These are phyloP conservation scores for Stegana nigrithorax DNA, from an alignment of 2,888 invertebrate species.

Conservation along the genomic window DNA sequence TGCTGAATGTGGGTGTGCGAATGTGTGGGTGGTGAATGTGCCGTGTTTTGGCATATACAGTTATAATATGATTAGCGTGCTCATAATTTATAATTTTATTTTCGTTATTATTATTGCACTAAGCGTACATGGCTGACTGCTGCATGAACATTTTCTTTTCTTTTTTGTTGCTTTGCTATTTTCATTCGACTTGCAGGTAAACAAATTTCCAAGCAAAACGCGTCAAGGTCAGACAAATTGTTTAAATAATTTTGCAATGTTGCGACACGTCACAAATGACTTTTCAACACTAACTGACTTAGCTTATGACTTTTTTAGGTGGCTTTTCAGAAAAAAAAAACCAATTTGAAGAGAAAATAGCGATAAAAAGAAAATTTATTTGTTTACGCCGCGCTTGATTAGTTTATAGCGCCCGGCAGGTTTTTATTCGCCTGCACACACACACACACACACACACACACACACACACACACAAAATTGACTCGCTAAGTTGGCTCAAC, in stretches of 20 bases:
- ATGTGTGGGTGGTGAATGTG: background rate
- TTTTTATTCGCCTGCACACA: conserved; percentile 8
- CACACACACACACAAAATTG: too few relatives aligned
- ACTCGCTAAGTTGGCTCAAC: background rate
- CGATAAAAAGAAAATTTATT: conserved; percentile 37
- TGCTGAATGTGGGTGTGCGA: too few relatives aligned
- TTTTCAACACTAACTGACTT: too few relatives aligned
- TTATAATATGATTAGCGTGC: conserved; percentile 10
- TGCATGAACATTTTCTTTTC: background rate
- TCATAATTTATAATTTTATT: conserved; percentile 5
- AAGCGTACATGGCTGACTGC: too few relatives aligned
- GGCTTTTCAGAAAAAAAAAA: too few relatives aligned
- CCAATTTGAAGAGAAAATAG: too few relatives aligned
- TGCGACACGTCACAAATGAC: background rate
- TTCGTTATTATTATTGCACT: too few relatives aligned
- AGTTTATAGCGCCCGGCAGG: conserved; percentile 50
- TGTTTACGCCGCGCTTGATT: conserved; percentile 54
- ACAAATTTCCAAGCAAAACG: background rate
- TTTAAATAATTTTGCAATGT: too few relatives aligned
- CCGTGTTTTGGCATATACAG: background rate
- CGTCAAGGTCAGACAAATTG: conserved; percentile 3
- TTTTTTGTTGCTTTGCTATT: background rate
- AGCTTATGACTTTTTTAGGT: too few relatives aligned
- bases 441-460: too few relatives aligned
- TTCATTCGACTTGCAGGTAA: too few relatives aligned